Percentiles rank a stretch among this genome's conserved stretches.
These are phyloP conservation scores for Cottoperca gobio DNA, from an alignment of 2,797 vertebrate species.

Conservation along the genomic window DNA sequence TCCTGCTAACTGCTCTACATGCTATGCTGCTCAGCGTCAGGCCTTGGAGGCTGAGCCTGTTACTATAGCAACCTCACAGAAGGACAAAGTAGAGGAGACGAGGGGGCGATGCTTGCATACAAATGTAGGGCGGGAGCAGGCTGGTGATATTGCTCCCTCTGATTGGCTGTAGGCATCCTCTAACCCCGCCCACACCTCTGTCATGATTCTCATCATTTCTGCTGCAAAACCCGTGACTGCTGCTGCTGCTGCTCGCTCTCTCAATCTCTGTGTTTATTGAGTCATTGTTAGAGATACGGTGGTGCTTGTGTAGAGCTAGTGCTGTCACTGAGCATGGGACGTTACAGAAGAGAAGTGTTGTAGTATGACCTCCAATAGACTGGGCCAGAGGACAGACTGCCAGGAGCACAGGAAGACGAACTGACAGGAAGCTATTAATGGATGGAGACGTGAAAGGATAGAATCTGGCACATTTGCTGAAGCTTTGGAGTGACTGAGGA, in stretches of 20 bases:
- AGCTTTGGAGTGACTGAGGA: slow-evolving; percentile 41
- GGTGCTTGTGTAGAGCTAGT: slow-evolving; percentile 63
- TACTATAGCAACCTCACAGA: slow-evolving; percentile 92
- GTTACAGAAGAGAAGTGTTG: slow-evolving; percentile 40
- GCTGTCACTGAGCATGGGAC: slow-evolving; percentile 34
- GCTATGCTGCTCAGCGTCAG: slow-evolving; percentile 59
- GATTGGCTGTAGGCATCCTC: slow-evolving; percentile 84
- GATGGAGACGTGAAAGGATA: slow-evolving; percentile 18
- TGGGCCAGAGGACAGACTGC: slow-evolving; percentile 23
- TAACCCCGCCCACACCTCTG: slow-evolving; percentile 83
- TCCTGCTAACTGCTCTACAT: slow-evolving; percentile 53
- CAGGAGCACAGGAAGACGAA: slow-evolving; percentile 34
- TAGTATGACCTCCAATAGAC: slow-evolving; percentile 20
- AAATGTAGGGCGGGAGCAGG: slow-evolving; percentile 63
- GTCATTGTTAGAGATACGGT: slow-evolving; percentile 80
- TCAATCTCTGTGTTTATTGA: slow-evolving; percentile 59
- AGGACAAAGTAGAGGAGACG: slow-evolving; percentile 83
- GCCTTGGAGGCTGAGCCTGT: slow-evolving; percentile 81
- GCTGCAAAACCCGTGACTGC: slow-evolving; percentile 84
- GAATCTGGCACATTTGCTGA: slow-evolving; percentile 33
- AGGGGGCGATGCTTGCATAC: slow-evolving; percentile 74
- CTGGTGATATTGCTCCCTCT: slow-evolving; percentile 74
- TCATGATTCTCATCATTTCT: slow-evolving; percentile 78
- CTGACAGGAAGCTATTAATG: slow-evolving; percentile 41
- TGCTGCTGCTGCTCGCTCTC: slow-evolving; percentile 54